Base-by-base conservation (phyloP, 2,888 invertebrate species). In the Andrena hattorfiana region DNA sequence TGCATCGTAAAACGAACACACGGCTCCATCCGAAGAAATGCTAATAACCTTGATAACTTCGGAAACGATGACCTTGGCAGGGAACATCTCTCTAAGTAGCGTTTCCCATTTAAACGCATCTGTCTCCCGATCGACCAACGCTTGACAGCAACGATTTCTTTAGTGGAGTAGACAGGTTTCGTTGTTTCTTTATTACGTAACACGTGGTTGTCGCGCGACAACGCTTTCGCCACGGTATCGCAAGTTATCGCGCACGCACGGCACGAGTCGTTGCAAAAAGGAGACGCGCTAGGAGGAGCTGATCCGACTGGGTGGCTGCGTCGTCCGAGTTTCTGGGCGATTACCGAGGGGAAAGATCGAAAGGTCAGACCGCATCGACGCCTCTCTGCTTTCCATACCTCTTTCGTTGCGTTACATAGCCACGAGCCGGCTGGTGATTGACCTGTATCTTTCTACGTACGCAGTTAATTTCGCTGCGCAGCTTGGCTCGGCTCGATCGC, bases 371-470 rank as follows among this genome's bases (percentile, higher is more conserved):
- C 78, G 76, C 64, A 76, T 74, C 68, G 59, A 74, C 51, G 83
- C 49, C 13, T 42, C 75, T 67, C 35, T 80, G 70, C 77, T 85
- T 86, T 86, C 73, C 75, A 75, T 83, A 81, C 79, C 77, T 81
- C 75, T 56, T n/a, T 20, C 54, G 48, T 56, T 59, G 54, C 72
- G 59, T 85, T 83, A 85, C 63, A 63, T 69, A 66, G 49, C 13
- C 56, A 48, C 42, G 42, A 32, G 49, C 51, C 10, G 28, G 67
- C 26, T 69, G 77, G 66, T 69, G 78, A 78, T 81, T 74, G 68
- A 56, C 63, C 67, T 54, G 59, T 78, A 76, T 85, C 79, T 79
- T 83, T 80, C 64, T 79, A 59, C 76, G 72, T 63, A 54, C 28
- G 30, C 20, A 62, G 64, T 75, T 83, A 83, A 83, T 85, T 85